phyloP scores from a whole-genome alignment of 2,113 vertebrate species.

The Myrmecophaga tridactyla region DNA sequence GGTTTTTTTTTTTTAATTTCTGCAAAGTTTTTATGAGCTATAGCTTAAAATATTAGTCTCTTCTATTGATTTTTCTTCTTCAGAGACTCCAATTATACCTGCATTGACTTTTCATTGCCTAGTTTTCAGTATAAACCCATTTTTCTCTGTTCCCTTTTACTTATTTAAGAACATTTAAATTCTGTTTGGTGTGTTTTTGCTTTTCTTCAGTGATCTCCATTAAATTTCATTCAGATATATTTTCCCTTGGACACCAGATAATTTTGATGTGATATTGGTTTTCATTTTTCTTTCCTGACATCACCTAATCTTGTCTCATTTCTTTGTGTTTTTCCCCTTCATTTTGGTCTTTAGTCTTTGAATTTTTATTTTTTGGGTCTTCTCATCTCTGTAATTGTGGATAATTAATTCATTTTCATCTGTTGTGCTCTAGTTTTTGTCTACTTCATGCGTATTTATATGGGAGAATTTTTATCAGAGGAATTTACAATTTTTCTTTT shows the following conservation, averaged over 20 bases:
- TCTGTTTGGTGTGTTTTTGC: neutral
- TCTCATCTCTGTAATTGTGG: neutral
- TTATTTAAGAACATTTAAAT: neutral
- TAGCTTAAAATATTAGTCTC: neutral
- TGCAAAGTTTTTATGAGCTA: neutral
- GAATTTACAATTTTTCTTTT: neutral
- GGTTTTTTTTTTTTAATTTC: neutral
- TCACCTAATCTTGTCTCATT: neutral
- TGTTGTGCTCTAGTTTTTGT: neutral
- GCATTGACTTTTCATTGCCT: slow-evolving; percentile 6
- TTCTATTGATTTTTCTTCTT: neutral
- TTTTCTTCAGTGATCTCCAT: neutral
- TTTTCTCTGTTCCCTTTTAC: neutral
- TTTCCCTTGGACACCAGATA: neutral
- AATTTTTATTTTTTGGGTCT: neutral
- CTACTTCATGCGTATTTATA: neutral
- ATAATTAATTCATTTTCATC: neutral
- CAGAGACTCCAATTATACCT: slow-evolving; percentile 12
- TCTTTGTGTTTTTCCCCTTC: neutral
- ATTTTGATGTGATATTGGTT: neutral
- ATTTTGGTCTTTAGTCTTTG: too few relatives aligned
- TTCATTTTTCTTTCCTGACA: neutral
- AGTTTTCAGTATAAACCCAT: neutral
- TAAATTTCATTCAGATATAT: neutral
- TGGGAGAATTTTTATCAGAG: neutral